phyloP scores from a whole-genome alignment of 2,888 invertebrate species.

The Dione juno region DNA sequence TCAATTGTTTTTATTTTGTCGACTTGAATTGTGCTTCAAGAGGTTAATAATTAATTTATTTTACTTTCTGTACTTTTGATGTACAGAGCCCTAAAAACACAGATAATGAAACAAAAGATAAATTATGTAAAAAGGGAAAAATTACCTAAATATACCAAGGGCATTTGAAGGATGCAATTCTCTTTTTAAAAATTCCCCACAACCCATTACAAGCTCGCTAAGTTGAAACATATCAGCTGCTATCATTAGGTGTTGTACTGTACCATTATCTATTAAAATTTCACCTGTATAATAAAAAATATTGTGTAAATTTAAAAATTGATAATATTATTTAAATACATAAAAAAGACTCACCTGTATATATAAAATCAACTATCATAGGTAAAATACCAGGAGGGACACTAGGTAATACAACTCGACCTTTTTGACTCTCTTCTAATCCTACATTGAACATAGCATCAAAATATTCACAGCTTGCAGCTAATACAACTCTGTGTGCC shows the following conservation, averaged over 20 bases:
- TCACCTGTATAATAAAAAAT: conserved; percentile 73
- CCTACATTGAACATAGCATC: conserved; percentile 96
- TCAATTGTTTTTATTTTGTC: no score
- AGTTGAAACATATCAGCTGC: conserved; percentile 96
- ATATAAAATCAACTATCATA: conserved; percentile 92
- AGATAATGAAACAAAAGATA: no score
- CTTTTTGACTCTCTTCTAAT: conserved; percentile 91
- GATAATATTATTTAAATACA: neutral
- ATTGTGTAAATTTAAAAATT: neutral
- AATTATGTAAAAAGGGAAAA: neutral
- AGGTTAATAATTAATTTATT: no score
- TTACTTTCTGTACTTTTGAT: no score
- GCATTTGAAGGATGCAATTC: conserved; percentile 94
- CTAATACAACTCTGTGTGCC: conserved; percentile 93
- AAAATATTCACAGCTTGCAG: conserved; percentile 95
- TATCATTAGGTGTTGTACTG: conserved; percentile 94
- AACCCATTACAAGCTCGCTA: conserved; percentile 90
- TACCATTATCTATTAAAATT: conserved; percentile 88
- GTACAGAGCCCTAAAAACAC: no score
- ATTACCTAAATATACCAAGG: conserved; percentile 90
- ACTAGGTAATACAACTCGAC: conserved; percentile 90
- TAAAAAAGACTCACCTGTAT: conserved; percentile 84
- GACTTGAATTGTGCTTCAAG: no score
- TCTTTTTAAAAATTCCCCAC: conserved; percentile 92
- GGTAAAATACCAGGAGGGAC: conserved; percentile 90